Evolutionary conservation across 1,140 invertebrate species (phyloP), one percentile per base, ranked within the genome.

Genomic region (Andrena cerasifolii): DNA sequence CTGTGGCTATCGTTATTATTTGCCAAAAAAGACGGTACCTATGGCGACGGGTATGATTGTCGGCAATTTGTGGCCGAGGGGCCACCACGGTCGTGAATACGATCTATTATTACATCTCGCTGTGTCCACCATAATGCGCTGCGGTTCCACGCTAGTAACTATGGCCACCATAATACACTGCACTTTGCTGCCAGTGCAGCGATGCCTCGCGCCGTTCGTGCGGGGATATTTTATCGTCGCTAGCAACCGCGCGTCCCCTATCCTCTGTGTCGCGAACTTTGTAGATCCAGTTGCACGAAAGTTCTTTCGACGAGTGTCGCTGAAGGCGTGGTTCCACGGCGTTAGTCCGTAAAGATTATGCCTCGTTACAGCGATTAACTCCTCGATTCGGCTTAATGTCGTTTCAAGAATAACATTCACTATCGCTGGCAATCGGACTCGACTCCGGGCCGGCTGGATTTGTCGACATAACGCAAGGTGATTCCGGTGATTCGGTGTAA

Each of bases 51-150:
- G 56, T 65, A 82, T 86, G 86, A 87, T 89, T 86, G 83, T 88
- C 63, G 72, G 78, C 83, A 89, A 89, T 88, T 89, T 87, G 86
- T 81, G 84, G 75, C n/a, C 85, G 75, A 68, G 58, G 65, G 72
- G 47, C 77, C 47, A 61, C 80, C 49, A 8, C 56, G 47, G 47
- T 70, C 75, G 68, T 75, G 68, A 84, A 84, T 86, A 78, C 76
- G 80, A 87, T 88, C 87, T 86, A 87, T 88, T 88, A 88, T 88
- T 88, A 88, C 84, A 85, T 85, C 79, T 75, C 59, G 14, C 62
- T 49, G 45, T 78, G 66, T 66, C 65, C 74, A 76, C 58, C 51
- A n/a, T 74, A 56, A 74, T 66, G 53, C 54, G 28, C 51, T 45
- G 49, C 16, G 49, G 62, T 53, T 31, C 21, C 7, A 10, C 49